A percentile compares a stretch with the other conserved stretches of the same genome.
Conservation (phyloP, 2,888 invertebrate genomes). For the Megalurothrips usitatus region DNA sequence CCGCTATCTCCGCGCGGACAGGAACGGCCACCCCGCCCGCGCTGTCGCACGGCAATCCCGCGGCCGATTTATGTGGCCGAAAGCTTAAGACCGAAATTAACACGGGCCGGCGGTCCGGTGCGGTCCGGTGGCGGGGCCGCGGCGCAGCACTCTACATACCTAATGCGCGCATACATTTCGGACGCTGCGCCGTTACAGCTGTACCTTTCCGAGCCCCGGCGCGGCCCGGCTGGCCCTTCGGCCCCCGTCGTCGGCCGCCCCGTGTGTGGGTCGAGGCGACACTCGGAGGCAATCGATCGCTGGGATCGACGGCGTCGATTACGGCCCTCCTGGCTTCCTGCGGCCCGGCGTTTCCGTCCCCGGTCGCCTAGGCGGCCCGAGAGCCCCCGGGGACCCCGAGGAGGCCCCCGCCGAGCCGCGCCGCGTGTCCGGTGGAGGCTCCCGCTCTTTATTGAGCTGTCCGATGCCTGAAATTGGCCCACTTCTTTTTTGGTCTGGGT, state of each 20-base stretch:
- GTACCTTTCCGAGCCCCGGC: background rate
- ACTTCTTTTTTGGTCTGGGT: background rate
- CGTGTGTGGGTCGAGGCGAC: background rate
- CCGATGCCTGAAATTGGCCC: constrained; percentile 6
- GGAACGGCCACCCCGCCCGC: background rate
- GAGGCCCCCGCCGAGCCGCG: background rate
- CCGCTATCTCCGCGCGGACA: too few species aligned
- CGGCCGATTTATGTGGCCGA: background rate
- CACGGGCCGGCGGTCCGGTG: background rate
- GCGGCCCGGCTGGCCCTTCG: background rate
- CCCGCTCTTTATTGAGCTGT: constrained; percentile 3
- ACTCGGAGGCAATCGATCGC: background rate
- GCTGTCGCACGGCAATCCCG: background rate
- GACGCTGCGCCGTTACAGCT: background rate
- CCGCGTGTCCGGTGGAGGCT: background rate
- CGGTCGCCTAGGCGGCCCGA: too few species aligned
- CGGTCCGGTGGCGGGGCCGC: background rate
- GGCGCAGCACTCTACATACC: background rate
- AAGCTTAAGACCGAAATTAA: constrained; percentile 11
- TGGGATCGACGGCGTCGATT: constrained; percentile 5
- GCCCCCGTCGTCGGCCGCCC: background rate
- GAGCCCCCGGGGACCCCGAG: too few species aligned
- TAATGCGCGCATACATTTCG: background rate
- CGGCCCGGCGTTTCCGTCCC: background rate
- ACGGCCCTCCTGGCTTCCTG: background rate